phyloP scores from a whole-genome alignment of 2,797 vertebrate species.

The Perodicticus potto region DNA sequence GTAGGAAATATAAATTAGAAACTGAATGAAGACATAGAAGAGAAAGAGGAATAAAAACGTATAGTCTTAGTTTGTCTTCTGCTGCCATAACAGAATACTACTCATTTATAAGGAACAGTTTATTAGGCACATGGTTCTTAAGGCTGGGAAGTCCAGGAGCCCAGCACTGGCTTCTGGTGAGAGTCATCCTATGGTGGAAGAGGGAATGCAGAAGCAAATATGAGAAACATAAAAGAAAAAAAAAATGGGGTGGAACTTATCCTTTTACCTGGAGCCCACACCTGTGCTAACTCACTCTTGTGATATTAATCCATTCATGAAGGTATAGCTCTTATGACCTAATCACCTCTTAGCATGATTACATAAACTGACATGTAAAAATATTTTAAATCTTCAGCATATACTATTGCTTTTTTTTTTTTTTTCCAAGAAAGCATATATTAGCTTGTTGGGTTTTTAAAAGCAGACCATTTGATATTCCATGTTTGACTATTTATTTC shows the following conservation, averaged over 20 bases:
- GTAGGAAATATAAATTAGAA: neutral
- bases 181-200: neutral
- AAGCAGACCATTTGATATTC: neutral
- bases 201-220: neutral
- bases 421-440: neutral
- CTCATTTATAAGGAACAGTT: neutral
- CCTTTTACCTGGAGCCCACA: neutral
- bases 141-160: neutral
- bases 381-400: slow-evolving; percentile 29
- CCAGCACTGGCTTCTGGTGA: neutral
- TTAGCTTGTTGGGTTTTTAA: slow-evolving; percentile 37
- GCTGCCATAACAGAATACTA: neutral
- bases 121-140: neutral
- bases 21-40: neutral
- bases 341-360: neutral
- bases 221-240: neutral
- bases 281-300: neutral
- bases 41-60: neutral
- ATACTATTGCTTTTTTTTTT: neutral
- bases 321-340: neutral
- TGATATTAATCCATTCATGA: neutral
- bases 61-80: neutral
- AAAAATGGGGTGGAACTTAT: neutral
- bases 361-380: slow-evolving; percentile 3
- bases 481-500: neutral